Percentiles rank a stretch among this genome's conserved stretches.
phyloP scores from a whole-genome alignment of 2,113 vertebrate species.

The Oryzias woworae region DNA sequence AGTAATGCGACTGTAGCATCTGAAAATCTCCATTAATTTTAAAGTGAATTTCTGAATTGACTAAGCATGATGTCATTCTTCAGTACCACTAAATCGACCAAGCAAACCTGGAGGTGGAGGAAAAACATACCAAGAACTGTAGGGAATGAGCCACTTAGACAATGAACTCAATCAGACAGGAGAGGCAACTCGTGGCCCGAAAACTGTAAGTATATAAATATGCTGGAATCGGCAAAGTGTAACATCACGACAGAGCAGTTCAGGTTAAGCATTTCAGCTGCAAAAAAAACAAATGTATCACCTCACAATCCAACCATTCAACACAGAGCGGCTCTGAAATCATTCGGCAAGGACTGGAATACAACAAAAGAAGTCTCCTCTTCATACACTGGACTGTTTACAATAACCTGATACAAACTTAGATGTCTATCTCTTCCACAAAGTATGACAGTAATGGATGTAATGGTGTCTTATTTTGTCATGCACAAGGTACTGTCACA shows the following conservation, averaged over 20 bases:
- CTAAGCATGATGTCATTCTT: not conserved
- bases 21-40: not conserved
- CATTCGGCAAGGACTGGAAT: conserved; percentile 17
- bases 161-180: conserved; percentile 9
- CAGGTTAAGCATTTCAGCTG: conserved; percentile 13
- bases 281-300: conserved; percentile 12
- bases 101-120: conserved; percentile 4
- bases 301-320: conserved; percentile 15
- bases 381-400: conserved; percentile 9
- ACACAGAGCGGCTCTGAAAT: conserved; percentile 14
- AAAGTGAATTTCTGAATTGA: not conserved
- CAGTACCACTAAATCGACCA: conserved; percentile 9
- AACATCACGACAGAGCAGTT: conserved; percentile 1
- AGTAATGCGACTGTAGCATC: not conserved
- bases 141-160: conserved; percentile 6
- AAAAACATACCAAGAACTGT: conserved; percentile 17
- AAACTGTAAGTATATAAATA: conserved; percentile 16
- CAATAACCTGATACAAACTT: conserved; percentile 10
- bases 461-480: not conserved
- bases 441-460: conserved; percentile 4
- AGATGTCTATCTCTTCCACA: not conserved
- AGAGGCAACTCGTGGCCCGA: not conserved
- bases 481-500: not conserved
- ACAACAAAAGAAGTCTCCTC: not conserved
- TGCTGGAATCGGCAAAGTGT: conserved; percentile 12